Percentiles rank a stretch among this genome's conserved stretches.
These are phyloP conservation scores for Heteromyza rotundicornis DNA, from an alignment of 2,888 invertebrate genomes.

Conservation along the genomic window DNA sequence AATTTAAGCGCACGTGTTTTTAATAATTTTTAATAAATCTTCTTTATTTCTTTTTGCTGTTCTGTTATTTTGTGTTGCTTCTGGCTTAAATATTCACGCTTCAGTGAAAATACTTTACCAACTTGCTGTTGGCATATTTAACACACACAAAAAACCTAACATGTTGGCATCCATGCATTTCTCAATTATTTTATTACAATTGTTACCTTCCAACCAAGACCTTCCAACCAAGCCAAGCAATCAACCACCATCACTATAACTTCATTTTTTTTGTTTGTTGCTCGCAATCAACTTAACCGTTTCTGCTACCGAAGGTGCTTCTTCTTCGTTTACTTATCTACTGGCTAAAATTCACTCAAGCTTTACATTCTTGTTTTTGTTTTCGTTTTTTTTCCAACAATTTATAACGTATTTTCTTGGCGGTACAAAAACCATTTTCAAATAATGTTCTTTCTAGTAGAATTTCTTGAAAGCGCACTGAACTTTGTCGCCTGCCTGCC, in stretches of 20 bases:
- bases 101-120: conserved; percentile 36
- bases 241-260: conserved; percentile 11
- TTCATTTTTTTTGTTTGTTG: neutral
- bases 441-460: conserved; percentile 15
- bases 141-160: neutral
- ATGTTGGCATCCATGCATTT: conserved; percentile 42
- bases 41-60: conserved; percentile 11
- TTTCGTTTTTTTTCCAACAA: conserved; percentile 26
- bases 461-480: conserved; percentile 25
- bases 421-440: conserved; percentile 17
- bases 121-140: conserved; percentile 7
- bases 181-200: conserved; percentile 43
- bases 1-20: conserved; percentile 41
- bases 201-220: conserved; percentile 25
- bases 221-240: no score
- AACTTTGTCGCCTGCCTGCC: conserved; percentile 31
- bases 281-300: conserved; percentile 4
- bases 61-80: conserved; percentile 2
- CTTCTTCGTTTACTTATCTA: no score
- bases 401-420: conserved; percentile 52
- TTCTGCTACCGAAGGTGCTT: no score
- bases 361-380: conserved; percentile 30
- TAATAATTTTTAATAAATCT: conserved; percentile 35
- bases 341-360: conserved; percentile 43
- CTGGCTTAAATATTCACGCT: conserved; percentile 42